Base-by-base conservation (phyloP, 2,888 invertebrate genomes). In the Linnaemya tessellans region DNA sequence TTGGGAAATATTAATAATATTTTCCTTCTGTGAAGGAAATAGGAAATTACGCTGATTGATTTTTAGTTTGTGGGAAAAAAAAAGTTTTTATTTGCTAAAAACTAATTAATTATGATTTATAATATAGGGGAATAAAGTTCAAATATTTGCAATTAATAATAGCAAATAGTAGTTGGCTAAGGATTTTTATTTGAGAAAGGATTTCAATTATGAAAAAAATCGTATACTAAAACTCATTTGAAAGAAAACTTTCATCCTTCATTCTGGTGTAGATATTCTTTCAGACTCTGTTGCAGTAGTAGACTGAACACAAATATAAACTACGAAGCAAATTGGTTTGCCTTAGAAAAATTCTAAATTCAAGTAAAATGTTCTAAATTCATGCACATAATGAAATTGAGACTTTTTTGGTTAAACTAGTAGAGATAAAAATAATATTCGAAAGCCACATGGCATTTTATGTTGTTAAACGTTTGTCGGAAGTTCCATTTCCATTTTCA, bases 341-440 rank as follows among this genome's bases (percentile, higher is more conserved):
- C n/a, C n/a, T n/a, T n/a, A n/a, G n/a, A n/a, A n/a, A n/a, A n/a
- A n/a, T n/a, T n/a, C n/a, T n/a, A n/a, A n/a, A n/a, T n/a, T n/a
- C n/a, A n/a, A n/a, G n/a, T n/a, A n/a, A n/a, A n/a, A n/a, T n/a
- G n/a, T n/a, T n/a, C n/a, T n/a, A n/a, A n/a, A n/a, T n/a, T n/a
- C n/a, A n/a, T n/a, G n/a, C n/a, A n/a, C 15, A 49, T 20, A 65
- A 80, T 64, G 35, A 71, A 71, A 56, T 56, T 64, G 64, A 80
- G 56, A 46, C 64, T 64, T 49, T 71, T 56, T 54, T 65, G 71
- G 80, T 49, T 65, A 20, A 71, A 80, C 46, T 49, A 46, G 35
- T 64, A n/a, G 46, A 8, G 64, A 71, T 56, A 43, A 70, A 51
- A 60, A 67, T 22, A 49, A 56, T 22, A 68, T 60, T 68, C 58